phyloP scores from a whole-genome alignment of 1,140 invertebrate species.

The Cydia amplana region DNA sequence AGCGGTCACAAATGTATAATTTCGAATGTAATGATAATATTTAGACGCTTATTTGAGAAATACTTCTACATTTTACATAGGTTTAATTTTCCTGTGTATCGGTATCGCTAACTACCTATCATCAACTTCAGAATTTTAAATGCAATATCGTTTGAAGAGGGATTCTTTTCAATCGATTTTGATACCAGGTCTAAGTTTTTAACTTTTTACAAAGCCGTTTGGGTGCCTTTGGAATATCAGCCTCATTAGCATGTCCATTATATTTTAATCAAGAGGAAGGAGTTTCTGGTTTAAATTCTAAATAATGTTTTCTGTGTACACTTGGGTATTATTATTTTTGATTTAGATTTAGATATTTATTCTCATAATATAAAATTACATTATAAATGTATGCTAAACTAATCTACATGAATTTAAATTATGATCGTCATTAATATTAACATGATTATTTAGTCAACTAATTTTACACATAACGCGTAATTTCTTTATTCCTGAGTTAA shows the following conservation, averaged over 20 bases:
- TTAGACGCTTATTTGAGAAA: background rate
- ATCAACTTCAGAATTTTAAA: background rate
- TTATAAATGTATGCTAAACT: too few species aligned
- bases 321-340: too few species aligned
- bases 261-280: background rate
- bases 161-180: background rate
- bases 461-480: too few species aligned
- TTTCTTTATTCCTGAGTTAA: too few species aligned
- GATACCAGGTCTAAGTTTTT: constrained; percentile 9
- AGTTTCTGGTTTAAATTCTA: background rate
- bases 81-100: background rate
- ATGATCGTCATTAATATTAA: too few species aligned
- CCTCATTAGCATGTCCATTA: background rate
- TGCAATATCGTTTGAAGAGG: background rate
- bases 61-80: background rate
- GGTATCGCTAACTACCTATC: background rate
- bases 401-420: too few species aligned
- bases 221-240: background rate
- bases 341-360: too few species aligned
- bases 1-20: too few species aligned
- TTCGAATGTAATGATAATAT: too few species aligned
- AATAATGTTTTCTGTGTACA: background rate
- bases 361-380: too few species aligned
- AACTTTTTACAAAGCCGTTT: constrained; percentile 1
- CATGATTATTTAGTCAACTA: too few species aligned